Conservation (phyloP, 2,888 invertebrate genomes). For the Caenorhabditis macrosperma region DNA sequence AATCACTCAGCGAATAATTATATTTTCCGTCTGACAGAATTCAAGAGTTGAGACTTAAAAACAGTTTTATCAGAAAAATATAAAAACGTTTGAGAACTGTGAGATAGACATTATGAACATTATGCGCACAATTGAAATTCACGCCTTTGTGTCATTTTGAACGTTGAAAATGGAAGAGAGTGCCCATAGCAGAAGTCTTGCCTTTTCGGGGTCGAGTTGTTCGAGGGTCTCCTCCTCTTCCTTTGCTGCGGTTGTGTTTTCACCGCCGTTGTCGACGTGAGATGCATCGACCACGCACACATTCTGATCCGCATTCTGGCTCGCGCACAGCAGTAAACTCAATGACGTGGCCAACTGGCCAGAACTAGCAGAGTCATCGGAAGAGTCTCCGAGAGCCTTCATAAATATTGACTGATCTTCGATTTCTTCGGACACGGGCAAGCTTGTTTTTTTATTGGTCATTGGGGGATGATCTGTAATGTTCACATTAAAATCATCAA, state of each 20-base stretch:
- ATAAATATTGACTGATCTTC: constrained; percentile 1
- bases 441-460: not conserved
- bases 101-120: no score
- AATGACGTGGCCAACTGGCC: constrained; percentile 10
- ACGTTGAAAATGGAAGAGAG: constrained; percentile 28
- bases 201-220: constrained; percentile 18
- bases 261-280: not conserved
- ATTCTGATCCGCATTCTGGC: not conserved
- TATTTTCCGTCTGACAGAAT: no score
- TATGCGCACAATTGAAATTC: no score
- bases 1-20: no score
- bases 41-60: no score
- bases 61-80: no score
- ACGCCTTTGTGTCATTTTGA: constrained; percentile 1
- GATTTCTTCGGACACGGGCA: not conserved
- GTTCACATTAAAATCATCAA: not conserved
- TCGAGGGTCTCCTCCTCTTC: not conserved
- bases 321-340: constrained; percentile 5
- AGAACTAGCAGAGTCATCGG: not conserved
- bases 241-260: not conserved
- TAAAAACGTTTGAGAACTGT: no score
- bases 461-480: constrained; percentile 4
- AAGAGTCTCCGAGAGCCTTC: not conserved
- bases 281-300: not conserved
- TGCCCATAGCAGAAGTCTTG: constrained; percentile 20